A percentile compares a stretch with the other conserved stretches of the same genome.
phyloP scores from a whole-genome alignment of 2,113 vertebrate genomes.

The Genyomyrus donnyi region DNA sequence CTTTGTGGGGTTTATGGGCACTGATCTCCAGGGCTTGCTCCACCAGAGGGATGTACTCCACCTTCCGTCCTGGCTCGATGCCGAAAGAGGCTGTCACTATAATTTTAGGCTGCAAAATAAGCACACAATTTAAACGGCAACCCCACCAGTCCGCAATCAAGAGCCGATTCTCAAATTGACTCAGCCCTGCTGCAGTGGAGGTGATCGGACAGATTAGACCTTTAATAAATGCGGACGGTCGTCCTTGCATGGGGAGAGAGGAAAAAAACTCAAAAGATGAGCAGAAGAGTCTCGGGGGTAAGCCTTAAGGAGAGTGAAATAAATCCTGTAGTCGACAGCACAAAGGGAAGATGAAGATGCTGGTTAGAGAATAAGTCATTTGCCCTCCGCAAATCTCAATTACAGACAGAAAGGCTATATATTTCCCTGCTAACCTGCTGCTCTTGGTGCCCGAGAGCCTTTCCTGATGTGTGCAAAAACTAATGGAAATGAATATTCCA shows the following conservation, averaged over 20 bases:
- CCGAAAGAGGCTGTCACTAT: constrained; percentile 89
- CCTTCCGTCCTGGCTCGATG: constrained; percentile 79
- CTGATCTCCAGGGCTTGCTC: constrained; percentile 75
- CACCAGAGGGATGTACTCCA: constrained; percentile 82
- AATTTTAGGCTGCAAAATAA: constrained; percentile 75
- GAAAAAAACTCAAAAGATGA: not conserved
- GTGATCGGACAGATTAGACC: not conserved
- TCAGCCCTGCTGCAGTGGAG: not conserved
- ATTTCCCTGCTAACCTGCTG: not conserved
- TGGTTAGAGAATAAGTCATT: not conserved
- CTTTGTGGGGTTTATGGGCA: constrained; percentile 69
- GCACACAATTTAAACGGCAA: not conserved
- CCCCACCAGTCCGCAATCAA: not conserved
- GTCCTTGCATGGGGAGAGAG: not conserved
- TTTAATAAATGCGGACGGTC: not conserved
- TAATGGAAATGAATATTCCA: not conserved
- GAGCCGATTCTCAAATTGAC: not conserved
- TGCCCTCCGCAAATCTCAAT: not conserved
- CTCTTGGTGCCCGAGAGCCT: not conserved
- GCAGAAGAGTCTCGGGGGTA: not conserved
- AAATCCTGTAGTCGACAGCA: not conserved
- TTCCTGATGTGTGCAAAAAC: not conserved
- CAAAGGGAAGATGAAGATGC: not conserved
- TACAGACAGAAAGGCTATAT: not conserved
- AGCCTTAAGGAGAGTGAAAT: not conserved